Percentiles rank a stretch among this genome's conserved stretches.
phyloP scores from a whole-genome alignment of 2,888 invertebrate genomes.

The Chesias legatella region DNA sequence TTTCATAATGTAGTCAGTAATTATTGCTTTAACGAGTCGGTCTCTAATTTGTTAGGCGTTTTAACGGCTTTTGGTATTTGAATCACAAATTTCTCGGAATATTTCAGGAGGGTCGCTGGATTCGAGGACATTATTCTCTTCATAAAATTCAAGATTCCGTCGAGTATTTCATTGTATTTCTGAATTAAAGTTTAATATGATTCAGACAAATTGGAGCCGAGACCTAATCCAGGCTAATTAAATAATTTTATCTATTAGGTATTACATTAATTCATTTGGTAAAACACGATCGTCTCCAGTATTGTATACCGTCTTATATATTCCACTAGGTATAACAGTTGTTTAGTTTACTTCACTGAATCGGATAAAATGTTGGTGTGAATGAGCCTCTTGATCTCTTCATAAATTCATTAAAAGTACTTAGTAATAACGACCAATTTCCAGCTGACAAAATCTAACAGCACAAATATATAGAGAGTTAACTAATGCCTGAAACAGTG shows the following conservation, averaged over 20 bases:
- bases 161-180: constrained; percentile 71
- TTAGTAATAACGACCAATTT: no score
- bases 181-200: constrained; percentile 59
- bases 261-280: no score
- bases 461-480: background rate
- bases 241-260: constrained; percentile 11
- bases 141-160: constrained; percentile 76
- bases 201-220: constrained; percentile 33
- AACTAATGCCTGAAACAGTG: constrained; percentile 4
- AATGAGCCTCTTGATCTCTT: no score
- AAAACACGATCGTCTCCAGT: no score
- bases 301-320: no score
- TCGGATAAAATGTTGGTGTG: no score
- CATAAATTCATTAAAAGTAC: no score
- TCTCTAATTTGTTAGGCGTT: constrained; percentile 80
- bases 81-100: constrained; percentile 80
- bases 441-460: no score
- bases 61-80: constrained; percentile 80
- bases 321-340: no score
- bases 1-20: constrained; percentile 77
- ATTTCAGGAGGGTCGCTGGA: constrained; percentile 76
- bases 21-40: constrained; percentile 77
- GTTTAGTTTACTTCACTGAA: no score
- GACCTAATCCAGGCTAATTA: constrained; percentile 10
- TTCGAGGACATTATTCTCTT: constrained; percentile 76